Conservation (phyloP, 1,140 invertebrate species). For the Zophobas atratus region DNA sequence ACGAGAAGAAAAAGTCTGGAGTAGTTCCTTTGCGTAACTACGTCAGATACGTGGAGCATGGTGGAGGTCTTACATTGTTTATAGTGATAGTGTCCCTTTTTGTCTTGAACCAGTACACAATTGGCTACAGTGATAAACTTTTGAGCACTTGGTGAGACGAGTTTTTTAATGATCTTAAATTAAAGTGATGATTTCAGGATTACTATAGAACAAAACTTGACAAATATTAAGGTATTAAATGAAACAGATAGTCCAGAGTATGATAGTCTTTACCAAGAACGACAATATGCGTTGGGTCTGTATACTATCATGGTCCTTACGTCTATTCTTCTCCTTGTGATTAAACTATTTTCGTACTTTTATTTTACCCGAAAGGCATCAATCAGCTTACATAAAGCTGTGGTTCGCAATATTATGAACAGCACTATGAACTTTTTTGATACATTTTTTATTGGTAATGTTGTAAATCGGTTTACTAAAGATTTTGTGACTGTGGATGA, state of each 20-base stretch:
- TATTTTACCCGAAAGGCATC: slow-evolving; percentile 76
- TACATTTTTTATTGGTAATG: slow-evolving; percentile 68
- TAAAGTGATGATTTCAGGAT: slow-evolving; percentile 2
- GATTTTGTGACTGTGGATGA: slow-evolving; percentile 79
- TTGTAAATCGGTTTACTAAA: slow-evolving; percentile 77
- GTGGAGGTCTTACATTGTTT: slow-evolving; percentile 53
- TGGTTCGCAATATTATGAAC: slow-evolving; percentile 75
- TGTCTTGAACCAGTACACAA: slow-evolving; percentile 48
- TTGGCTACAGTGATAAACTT: slow-evolving; percentile 55
- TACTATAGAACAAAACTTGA: slow-evolving; percentile 41
- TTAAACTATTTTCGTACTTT: slow-evolving; percentile 65
- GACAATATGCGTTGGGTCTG: slow-evolving; percentile 10
- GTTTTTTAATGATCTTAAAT: too few relatives aligned
- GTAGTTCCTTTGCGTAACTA: slow-evolving; percentile 54
- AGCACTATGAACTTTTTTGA: slow-evolving; percentile 80
- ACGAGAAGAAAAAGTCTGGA: slow-evolving; percentile 55
- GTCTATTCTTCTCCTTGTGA: slow-evolving; percentile 8
- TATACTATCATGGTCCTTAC: slow-evolving; percentile 42
- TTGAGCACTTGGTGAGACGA: slow-evolving; percentile 56
- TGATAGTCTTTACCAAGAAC: neutral
- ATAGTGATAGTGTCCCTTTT: slow-evolving; percentile 49
- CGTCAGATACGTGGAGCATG: slow-evolving; percentile 55
- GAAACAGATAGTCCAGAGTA: slow-evolving; percentile 10
- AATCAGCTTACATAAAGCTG: slow-evolving; percentile 76
- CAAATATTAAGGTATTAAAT: slow-evolving; percentile 4